Evolutionary conservation across 2,888 invertebrate genomes (phyloP).

Genomic region (Chorisops tibialis): DNA sequence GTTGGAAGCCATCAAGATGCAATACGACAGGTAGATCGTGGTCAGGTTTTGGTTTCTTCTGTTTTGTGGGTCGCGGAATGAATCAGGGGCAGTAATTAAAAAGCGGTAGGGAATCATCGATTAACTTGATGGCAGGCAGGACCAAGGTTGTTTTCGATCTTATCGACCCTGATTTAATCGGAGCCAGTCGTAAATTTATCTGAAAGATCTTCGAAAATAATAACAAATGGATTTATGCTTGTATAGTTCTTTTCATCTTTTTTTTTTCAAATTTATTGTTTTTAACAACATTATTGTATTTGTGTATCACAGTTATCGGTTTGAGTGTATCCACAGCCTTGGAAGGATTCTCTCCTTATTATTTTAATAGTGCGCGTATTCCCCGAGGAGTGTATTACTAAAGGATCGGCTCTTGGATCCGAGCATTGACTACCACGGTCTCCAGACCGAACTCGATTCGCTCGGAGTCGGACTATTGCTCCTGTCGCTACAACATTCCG

Average conservation of each 20-base stretch:
- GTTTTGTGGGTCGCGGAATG: not conserved
- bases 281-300: not conserved
- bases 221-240: no score
- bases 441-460: slow-evolving; percentile 48
- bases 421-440: slow-evolving; percentile 49
- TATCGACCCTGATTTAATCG: no score
- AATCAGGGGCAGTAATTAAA: slow-evolving; percentile 15
- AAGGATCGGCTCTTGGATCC: no score
- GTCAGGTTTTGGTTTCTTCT: slow-evolving; percentile 10
- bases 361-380: no score
- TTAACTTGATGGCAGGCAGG: no score
- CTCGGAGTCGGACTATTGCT: slow-evolving; percentile 49
- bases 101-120: no score
- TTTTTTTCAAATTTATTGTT: not conserved
- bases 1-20: slow-evolving; percentile 18
- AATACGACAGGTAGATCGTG: slow-evolving; percentile 24
- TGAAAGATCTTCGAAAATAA: no score
- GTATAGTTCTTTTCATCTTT: not conserved
- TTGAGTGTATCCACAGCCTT: slow-evolving; percentile 25
- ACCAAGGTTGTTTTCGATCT: no score
- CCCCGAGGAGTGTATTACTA: no score
- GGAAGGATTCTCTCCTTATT: not conserved
- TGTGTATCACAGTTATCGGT: slow-evolving; percentile 20
- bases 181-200: no score
- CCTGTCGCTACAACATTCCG: slow-evolving; percentile 49